Base-by-base conservation (phyloP, 2,113 vertebrate genomes). In the Cygnus buccinator region DNA sequence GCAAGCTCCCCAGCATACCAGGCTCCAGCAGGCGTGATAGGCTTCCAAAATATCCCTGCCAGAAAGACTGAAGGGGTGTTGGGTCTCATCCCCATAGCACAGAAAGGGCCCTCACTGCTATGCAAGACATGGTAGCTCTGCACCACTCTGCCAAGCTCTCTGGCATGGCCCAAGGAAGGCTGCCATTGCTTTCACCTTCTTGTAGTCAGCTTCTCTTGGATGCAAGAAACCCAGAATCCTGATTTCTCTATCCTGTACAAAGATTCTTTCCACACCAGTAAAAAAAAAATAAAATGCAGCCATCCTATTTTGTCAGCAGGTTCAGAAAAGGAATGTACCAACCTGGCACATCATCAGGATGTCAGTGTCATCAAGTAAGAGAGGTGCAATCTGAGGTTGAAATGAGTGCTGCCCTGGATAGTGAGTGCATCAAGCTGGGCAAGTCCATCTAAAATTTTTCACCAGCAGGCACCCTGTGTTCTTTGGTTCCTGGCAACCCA, bases 261-360 rank as follows among this genome's bases (percentile, higher is more conserved):
- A 82, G 43, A 65, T 61, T 61, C 9, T 90, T 85, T 39, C 39
- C 15, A 29, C 28, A 65, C 10, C 20, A 57, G 11, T 91, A 17
- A 52, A 50, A 48, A 21, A 48, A 13, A 52, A 50, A 11, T 91
- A 17, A 71, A 63, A 63, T 1, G 0, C 52, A 68, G 14, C 14
- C 39, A 52, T 35, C 22, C 28, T 11, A 37, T 86, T 76, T 63
- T 10, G 35, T 54, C 17, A 5, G 1, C 3, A 15, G 5, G 2
- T 35, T 25, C n/a, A 87, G 55, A 77, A 46, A 63, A 88, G 62
- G 18, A 94, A 39, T 22, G 12, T 8, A 6, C 3, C 12, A 3
- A 19, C 52, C 65, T 37, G 31, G 6, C 8, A 54, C 1, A 0
- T 21, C 37, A 54, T 43, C 55, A 33, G 8, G 3, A 13, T 54